Evolutionary conservation across 2,888 invertebrate genomes (phyloP).

Genomic region (Incurvaria masculella): DNA sequence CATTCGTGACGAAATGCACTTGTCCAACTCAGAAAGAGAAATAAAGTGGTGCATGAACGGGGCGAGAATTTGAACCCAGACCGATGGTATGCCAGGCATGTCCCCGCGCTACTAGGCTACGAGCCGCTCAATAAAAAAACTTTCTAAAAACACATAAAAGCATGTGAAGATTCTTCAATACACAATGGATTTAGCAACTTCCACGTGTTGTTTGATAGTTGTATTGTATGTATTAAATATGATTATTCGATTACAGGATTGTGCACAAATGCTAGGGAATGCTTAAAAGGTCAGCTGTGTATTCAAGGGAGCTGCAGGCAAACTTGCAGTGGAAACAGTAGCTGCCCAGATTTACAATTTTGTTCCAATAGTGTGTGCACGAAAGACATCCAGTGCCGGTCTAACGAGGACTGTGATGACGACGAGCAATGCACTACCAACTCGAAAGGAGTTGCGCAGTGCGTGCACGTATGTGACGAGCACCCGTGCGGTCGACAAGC

Average conservation of each 20-base stretch:
- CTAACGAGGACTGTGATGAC: conserved; percentile 68
- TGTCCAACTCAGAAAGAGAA: too few species aligned
- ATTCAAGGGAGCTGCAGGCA: conserved; percentile 83
- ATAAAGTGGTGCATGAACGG: too few species aligned
- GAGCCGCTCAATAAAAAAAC: too few species aligned
- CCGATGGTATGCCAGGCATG: too few species aligned
- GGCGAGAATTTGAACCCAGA: too few species aligned
- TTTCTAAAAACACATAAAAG: too few species aligned
- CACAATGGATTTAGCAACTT: too few species aligned
- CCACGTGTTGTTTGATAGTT: too few species aligned
- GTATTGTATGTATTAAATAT: conserved; percentile 2
- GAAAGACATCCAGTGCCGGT: conserved; percentile 73
- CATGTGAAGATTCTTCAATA: too few species aligned
- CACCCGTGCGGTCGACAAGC: conserved; percentile 80
- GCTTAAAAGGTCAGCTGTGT: conserved; percentile 81
- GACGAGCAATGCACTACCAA: conserved; percentile 70
- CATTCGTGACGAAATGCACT: too few species aligned
- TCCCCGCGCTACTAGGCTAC: too few species aligned
- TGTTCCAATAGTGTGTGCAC: conserved; percentile 83
- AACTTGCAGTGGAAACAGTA: conserved; percentile 73
- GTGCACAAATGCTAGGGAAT: conserved; percentile 79
- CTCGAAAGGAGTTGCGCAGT: conserved; percentile 71
- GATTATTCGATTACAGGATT: conserved; percentile 52
- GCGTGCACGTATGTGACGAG: conserved; percentile 71
- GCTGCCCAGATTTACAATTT: conserved; percentile 82